Conservation (phyloP, 2,797 vertebrate species). For the Lepus oiostolus region DNA sequence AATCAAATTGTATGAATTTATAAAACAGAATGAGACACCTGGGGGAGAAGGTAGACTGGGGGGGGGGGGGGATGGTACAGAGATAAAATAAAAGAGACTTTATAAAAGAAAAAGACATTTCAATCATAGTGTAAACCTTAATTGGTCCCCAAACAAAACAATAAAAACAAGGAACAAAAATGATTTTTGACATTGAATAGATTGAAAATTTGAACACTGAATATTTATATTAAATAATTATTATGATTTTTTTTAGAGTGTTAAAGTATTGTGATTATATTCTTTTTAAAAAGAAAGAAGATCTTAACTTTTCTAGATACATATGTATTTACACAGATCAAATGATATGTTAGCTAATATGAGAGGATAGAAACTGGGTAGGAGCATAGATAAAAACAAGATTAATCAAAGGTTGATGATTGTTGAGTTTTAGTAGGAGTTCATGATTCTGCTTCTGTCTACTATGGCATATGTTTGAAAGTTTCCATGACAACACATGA, state of each 20-base stretch:
- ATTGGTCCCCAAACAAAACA: not conserved
- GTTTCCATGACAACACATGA: slow-evolving; percentile 44
- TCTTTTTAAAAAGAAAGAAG: not conserved
- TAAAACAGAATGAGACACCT: not conserved
- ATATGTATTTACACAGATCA: slow-evolving; percentile 28
- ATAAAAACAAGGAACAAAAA: slow-evolving; percentile 1
- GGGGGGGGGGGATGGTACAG: too few species aligned
- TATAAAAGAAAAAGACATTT: not conserved
- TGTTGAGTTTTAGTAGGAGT: not conserved
- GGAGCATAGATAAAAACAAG: slow-evolving; percentile 38
- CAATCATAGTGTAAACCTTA: not conserved
- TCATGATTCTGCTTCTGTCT: slow-evolving; percentile 34
- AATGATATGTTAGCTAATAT: slow-evolving; percentile 9
- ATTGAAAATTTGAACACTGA: slow-evolving; percentile 6
- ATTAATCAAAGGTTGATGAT: not conserved
- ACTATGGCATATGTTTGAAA: not conserved
- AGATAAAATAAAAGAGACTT: too few species aligned
- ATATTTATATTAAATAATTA: slow-evolving; percentile 49
- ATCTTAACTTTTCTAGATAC: slow-evolving; percentile 28
- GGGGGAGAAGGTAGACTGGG: not conserved
- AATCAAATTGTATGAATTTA: slow-evolving; percentile 8
- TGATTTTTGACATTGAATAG: slow-evolving; percentile 42
- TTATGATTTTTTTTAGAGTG: slow-evolving; percentile 3
- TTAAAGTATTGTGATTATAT: slow-evolving; percentile 3
- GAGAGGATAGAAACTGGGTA: not conserved